A percentile compares a stretch with the other conserved stretches of the same genome.
Evolutionary conservation across 2,113 vertebrate genomes (phyloP).

Genomic region (Marmota flaviventris): DNA sequence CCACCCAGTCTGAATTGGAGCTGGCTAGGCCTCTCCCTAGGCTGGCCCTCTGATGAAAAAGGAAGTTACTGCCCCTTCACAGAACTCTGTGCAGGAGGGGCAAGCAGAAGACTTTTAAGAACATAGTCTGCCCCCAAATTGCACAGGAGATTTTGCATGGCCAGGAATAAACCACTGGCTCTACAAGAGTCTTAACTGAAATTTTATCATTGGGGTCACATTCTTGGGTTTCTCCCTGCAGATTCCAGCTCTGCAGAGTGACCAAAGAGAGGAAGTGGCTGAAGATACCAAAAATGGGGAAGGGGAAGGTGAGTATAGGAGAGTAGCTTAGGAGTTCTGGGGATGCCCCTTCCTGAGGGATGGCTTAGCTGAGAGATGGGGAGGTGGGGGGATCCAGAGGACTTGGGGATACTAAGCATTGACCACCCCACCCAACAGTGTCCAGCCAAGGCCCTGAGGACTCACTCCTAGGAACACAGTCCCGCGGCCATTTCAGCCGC

Average conservation of each 20-base stretch:
- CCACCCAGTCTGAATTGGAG: neutral
- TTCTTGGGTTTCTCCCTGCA: constrained; percentile 59
- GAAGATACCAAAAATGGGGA: neutral
- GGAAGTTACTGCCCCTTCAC: neutral
- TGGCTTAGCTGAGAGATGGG: neutral
- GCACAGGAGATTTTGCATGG: neutral
- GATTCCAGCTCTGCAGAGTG: constrained; percentile 27
- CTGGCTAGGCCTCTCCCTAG: neutral
- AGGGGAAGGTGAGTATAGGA: constrained; percentile 62
- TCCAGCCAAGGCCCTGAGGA: constrained; percentile 70
- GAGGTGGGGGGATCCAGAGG: neutral
- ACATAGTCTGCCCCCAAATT: neutral
- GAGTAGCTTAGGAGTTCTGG: neutral
- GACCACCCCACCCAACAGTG: neutral
- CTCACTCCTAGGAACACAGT: constrained; percentile 77
- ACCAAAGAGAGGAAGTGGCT: neutral
- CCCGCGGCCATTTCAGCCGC: constrained; percentile 90
- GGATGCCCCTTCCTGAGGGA: neutral
- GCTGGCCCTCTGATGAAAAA: neutral
- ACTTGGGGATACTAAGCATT: neutral
- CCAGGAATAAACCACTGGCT: neutral
- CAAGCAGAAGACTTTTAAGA: neutral
- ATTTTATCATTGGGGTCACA: neutral
- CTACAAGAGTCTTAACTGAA: neutral
- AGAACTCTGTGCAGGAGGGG: neutral